Percentiles rank a stretch among this genome's conserved stretches.
phyloP scores from a whole-genome alignment of 2,888 invertebrate species.

The Drosophila limbata region DNA sequence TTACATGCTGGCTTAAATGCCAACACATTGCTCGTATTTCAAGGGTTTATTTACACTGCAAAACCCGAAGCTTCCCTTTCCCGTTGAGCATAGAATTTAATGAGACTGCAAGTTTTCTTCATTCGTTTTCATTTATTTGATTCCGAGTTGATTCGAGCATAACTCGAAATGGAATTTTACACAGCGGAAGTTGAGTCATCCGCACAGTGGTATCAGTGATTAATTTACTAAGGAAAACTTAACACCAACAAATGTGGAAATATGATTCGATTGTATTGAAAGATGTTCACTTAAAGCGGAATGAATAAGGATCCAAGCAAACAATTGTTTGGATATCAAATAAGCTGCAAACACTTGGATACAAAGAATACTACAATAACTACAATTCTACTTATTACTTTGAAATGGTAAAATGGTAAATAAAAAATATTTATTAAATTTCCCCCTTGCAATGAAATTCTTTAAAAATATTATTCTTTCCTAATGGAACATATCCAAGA shows the following conservation, averaged over 20 bases:
- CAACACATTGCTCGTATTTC: constrained; percentile 54
- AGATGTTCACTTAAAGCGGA: neutral
- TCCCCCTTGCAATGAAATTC: too few relatives aligned
- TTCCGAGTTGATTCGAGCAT: constrained; percentile 59
- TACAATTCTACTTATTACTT: too few relatives aligned
- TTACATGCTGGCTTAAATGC: constrained; percentile 62
- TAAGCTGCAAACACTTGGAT: too few relatives aligned
- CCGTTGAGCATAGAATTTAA: constrained; percentile 34
- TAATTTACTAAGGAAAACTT: neutral
- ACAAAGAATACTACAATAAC: too few relatives aligned
- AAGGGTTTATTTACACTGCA: constrained; percentile 14
- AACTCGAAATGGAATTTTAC: constrained; percentile 54
- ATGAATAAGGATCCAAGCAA: neutral
- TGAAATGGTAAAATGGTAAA: too few relatives aligned
- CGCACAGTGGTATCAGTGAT: constrained; percentile 27
- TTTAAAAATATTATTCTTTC: too few relatives aligned
- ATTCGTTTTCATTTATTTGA: constrained; percentile 61
- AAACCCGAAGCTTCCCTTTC: neutral
- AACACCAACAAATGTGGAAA: neutral
- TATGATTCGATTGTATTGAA: neutral
- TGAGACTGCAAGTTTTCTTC: constrained; percentile 57
- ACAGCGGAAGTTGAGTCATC: constrained; percentile 66
- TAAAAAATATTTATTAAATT: too few relatives aligned
- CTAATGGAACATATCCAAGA: too few relatives aligned
- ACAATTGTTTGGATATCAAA: neutral